Evolutionary conservation across 1,140 invertebrate genomes (phyloP).

Genomic region (Hypsibius dujardini): DNA sequence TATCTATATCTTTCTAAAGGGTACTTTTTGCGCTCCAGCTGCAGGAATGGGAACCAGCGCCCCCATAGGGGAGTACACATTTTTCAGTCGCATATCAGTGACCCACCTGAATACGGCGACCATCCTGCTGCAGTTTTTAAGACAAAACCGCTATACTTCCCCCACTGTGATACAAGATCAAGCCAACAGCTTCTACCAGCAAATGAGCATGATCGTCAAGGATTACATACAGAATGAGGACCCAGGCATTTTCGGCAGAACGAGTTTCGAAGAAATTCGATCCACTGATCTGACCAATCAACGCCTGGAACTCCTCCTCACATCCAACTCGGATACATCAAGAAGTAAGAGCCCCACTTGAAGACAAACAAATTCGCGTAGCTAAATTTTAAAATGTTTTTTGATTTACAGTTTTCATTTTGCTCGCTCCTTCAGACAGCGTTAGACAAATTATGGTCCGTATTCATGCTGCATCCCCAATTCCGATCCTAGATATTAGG

Average conservation of each 20-base stretch:
- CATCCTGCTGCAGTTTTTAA: neutral
- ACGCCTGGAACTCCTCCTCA: too few relatives aligned
- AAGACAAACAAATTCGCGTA: too few relatives aligned
- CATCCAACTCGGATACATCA: too few relatives aligned
- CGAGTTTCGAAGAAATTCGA: too few relatives aligned
- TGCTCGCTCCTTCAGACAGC: neutral
- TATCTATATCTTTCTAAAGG: neutral
- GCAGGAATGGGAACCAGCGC: neutral
- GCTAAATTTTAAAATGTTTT: neutral
- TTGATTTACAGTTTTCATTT: constrained; percentile 6
- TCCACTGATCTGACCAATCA: too few relatives aligned
- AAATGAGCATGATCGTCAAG: neutral
- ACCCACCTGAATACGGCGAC: neutral
- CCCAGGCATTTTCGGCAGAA: too few relatives aligned
- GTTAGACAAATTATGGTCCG: neutral
- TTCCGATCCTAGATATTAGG: too few relatives aligned
- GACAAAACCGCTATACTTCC: neutral
- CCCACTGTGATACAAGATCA: neutral
- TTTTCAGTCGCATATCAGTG: neutral
- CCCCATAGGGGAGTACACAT: neutral
- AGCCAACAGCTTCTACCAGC: constrained; percentile 5
- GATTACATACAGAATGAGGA: too few relatives aligned
- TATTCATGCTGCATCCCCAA: too few relatives aligned
- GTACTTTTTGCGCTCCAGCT: neutral
- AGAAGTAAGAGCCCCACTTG: too few relatives aligned